Evolutionary conservation across 2,888 invertebrate genomes (phyloP), one percentile per base, ranked within the genome.

Genomic region (Cheilosia variabilis): DNA sequence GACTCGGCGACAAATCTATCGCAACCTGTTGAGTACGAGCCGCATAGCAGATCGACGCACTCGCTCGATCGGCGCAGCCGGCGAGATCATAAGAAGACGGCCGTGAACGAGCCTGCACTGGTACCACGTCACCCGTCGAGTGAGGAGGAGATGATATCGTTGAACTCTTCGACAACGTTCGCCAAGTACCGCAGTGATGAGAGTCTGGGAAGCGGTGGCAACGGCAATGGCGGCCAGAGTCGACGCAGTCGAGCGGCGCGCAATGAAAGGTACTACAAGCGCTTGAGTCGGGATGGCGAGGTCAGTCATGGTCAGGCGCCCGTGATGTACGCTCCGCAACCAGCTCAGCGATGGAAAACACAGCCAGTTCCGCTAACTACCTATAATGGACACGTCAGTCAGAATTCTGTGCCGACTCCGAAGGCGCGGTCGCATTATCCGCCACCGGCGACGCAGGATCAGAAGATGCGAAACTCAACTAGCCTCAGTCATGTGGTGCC

Each of bases 261-360:
- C 88, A 97, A 96, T 68, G 97, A 97, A 90, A 93, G 97, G 71
- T 96, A 96, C 89, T 95, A 96, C 73, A 96, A 96, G 89, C 93
- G 97, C 71, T 91, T 96, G 87, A 96, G 95, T 15, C 93, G 95
- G 77, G 96, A 96, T 88, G 95, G 96, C 45, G 95, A 95, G 89
- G 89, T 89, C 4, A 91, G 90, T 66, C 90, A 90, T 52, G 91
- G 91, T 6, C 90, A 91, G 68, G 88, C 88, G n/a, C 90, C 90
- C 0, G 83, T 90, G 1, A 88, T 89, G 83, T 88, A 88, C 60
- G 89, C 89, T 7, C 89, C 88, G 92, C 90, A 93, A 92, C 83
- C 94, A 92, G 89, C 93, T 91, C 88, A 94, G 92, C 92, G 93
- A 34, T 91, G 91, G 89, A 91, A 92, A 63, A 92, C 91, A 1